Evolutionary conservation across 2,888 invertebrate species (phyloP).

Genomic region (Neoascia interrupta): DNA sequence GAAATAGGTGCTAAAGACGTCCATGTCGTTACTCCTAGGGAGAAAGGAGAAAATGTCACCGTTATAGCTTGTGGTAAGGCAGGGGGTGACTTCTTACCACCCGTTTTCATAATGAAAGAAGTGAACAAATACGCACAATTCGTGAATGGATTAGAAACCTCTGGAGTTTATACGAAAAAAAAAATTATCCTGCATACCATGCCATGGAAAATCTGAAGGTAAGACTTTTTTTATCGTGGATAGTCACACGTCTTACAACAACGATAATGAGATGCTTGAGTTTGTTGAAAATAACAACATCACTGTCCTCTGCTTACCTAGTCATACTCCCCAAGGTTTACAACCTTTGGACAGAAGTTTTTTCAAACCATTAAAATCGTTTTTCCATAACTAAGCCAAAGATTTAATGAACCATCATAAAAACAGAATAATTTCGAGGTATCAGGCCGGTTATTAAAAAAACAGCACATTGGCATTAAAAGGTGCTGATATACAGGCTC

Average conservation of each 20-base stretch:
- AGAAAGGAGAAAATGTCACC: constrained; percentile 9
- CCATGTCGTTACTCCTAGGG: constrained; percentile 5
- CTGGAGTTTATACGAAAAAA: constrained; percentile 13
- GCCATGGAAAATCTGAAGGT: constrained; percentile 3
- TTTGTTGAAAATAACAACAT: not conserved
- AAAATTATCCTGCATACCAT: constrained; percentile 5
- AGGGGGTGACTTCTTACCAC: not conserved
- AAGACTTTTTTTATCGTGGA: constrained; percentile 1
- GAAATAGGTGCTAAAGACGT: constrained; percentile 4
- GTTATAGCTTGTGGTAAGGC: not conserved
- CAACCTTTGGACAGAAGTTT: not conserved
- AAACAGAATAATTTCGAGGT: not conserved
- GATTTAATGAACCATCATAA: not conserved
- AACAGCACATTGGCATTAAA: constrained; percentile 6
- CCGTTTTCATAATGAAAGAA: constrained; percentile 5
- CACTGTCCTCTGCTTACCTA: constrained; percentile 2
- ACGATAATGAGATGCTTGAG: not conserved
- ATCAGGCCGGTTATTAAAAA: not conserved
- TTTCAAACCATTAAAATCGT: not conserved
- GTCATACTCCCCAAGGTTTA: constrained; percentile 2
- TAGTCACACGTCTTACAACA: not conserved
- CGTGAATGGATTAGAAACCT: constrained; percentile 7
- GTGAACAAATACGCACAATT: constrained; percentile 11
- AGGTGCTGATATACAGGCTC: too few relatives aligned
- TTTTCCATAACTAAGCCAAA: not conserved